Percentiles rank a stretch among this genome's conserved stretches.
Evolutionary conservation across 2,113 vertebrate genomes (phyloP).

Genomic region (Prionailurus viverrinus): DNA sequence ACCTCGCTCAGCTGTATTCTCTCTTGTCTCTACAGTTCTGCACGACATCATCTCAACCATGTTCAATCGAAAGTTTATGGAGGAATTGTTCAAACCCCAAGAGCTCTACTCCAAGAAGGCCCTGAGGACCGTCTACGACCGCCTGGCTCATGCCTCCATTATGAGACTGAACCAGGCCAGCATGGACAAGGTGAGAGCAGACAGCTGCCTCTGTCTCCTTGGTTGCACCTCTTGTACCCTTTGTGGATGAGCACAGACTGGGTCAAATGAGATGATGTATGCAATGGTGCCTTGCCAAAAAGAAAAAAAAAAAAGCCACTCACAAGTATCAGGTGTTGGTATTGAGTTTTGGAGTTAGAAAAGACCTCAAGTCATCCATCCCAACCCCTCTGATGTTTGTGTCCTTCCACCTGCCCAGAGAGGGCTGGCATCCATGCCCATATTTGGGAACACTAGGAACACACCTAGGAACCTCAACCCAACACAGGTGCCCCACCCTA

Average conservation of each 20-base stretch:
- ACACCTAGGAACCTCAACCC: not conserved
- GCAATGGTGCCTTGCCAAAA: not conserved
- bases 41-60: conserved; percentile 99
- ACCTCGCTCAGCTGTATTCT: conserved; percentile 14
- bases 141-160: conserved; percentile 97
- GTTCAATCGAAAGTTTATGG: conserved; percentile 98
- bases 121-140: conserved; percentile 95
- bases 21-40: conserved; percentile 92
- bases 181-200: conserved; percentile 96
- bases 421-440: not conserved
- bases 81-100: conserved; percentile 98
- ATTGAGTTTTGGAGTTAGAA: not conserved
- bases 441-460: not conserved
- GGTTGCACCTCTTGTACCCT: not conserved
- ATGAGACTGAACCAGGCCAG: conserved; percentile 99
- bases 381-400: not conserved
- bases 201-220: not conserved
- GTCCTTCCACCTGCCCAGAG: not conserved
- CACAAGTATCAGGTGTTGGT: not conserved
- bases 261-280: not conserved
- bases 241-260: not conserved
- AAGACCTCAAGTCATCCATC: not conserved
- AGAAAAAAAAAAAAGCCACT: not conserved
- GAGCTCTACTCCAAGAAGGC: conserved; percentile 99
- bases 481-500: not conserved